phyloP scores from a whole-genome alignment of 1,140 invertebrate species.

The Kradibia gibbosae region DNA sequence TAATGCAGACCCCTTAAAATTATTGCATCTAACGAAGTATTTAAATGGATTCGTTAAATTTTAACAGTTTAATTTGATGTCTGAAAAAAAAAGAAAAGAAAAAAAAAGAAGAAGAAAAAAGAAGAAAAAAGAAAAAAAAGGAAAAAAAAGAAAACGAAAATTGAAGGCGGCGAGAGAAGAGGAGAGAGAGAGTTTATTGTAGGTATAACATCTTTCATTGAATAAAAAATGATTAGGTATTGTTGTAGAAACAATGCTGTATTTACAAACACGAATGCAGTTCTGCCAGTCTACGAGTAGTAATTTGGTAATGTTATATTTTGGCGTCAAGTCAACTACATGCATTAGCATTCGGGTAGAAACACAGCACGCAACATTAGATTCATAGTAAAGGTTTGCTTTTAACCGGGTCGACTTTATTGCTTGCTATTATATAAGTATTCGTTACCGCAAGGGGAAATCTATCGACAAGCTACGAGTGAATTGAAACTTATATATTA shows the following conservation, averaged over 20 bases:
- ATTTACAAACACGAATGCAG: constrained; percentile 1
- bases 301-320: constrained; percentile 8
- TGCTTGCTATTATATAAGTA: background rate
- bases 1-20: background rate
- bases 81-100: too few species aligned
- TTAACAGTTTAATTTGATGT: too few species aligned
- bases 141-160: too few species aligned
- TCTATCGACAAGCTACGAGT: too few species aligned
- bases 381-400: too few species aligned
- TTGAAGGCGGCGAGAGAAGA: too few species aligned
- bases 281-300: background rate
- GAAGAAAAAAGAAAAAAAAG: too few species aligned
- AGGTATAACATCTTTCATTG: background rate
- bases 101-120: too few species aligned
- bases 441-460: too few species aligned
- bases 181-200: background rate
- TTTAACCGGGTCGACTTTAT: too few species aligned
- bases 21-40: background rate
- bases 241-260: background rate
- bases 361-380: background rate
- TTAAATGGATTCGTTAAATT: too few species aligned
- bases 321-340: background rate
- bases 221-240: background rate
- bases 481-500: too few species aligned
- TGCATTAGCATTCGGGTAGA: background rate